Evolutionary conservation across 2,888 invertebrate species (phyloP).

Genomic region (Thelaira solivaga): DNA sequence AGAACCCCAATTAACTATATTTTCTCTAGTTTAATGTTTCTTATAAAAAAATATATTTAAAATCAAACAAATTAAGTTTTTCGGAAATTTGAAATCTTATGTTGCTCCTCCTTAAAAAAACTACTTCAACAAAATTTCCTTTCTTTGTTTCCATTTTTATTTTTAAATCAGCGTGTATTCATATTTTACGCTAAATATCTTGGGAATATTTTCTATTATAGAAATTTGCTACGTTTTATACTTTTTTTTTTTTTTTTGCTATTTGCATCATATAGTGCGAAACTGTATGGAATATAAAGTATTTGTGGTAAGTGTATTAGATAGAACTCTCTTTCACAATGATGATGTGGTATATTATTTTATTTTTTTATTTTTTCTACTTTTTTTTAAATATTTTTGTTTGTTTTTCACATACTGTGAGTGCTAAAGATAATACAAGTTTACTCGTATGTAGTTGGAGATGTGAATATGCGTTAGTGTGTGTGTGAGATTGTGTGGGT

Average conservation of each 20-base stretch:
- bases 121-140: no score
- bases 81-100: no score
- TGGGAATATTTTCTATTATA: neutral
- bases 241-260: neutral
- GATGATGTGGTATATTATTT: neutral
- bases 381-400: no score
- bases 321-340: neutral
- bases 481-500: neutral
- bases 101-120: no score
- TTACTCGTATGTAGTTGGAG: neutral
- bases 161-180: neutral
- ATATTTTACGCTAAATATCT: neutral
- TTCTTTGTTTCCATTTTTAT: neutral
- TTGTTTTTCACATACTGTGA: neutral
- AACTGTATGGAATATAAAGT: neutral
- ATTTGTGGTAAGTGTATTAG: neutral
- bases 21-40: no score
- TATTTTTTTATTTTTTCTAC: no score
- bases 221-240: slow-evolving; percentile 13
- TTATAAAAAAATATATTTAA: no score
- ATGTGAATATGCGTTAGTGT: no score
- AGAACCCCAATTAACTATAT: no score
- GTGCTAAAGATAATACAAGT: neutral
- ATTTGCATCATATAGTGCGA: neutral
- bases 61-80: no score